Evolutionary conservation across 2,797 vertebrate genomes (phyloP).

Genomic region (Pipistrellus pipistrellus): DNA sequence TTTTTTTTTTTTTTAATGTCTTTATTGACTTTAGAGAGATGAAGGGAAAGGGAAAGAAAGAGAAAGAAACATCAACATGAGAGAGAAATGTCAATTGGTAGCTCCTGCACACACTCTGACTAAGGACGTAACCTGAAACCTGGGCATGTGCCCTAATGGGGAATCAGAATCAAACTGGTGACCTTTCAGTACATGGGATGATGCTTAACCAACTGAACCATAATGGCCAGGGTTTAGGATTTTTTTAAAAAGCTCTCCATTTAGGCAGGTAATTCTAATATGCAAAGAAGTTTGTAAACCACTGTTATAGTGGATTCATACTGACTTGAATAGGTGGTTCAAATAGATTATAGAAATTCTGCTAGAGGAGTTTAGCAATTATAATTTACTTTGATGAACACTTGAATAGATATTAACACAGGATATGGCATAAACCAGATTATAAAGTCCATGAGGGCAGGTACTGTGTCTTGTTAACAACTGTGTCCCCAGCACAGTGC

Average conservation of each 20-base stretch:
- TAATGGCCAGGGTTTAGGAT: neutral
- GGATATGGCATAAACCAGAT: neutral
- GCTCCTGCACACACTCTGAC: neutral
- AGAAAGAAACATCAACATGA: neutral
- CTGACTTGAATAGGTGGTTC: neutral
- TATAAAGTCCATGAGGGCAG: neutral
- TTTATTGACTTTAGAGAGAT: neutral
- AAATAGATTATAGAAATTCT: slow-evolving; percentile 6
- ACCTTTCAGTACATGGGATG: neutral
- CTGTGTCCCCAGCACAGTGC: neutral
- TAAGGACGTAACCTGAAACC: neutral
- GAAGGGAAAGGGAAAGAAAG: neutral
- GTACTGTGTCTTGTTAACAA: neutral
- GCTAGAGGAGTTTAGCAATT: slow-evolving; percentile 5
- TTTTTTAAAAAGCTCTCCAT: neutral
- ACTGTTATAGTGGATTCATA: neutral
- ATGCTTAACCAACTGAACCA: neutral
- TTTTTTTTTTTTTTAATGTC: neutral
- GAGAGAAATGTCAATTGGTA: neutral
- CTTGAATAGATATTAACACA: neutral
- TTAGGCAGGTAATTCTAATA: neutral
- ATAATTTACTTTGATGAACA: neutral
- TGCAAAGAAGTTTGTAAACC: neutral
- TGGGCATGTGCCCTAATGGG: neutral
- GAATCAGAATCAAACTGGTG: neutral